Conservation (phyloP, 1,140 invertebrate genomes). For the Chelonus insularis region DNA sequence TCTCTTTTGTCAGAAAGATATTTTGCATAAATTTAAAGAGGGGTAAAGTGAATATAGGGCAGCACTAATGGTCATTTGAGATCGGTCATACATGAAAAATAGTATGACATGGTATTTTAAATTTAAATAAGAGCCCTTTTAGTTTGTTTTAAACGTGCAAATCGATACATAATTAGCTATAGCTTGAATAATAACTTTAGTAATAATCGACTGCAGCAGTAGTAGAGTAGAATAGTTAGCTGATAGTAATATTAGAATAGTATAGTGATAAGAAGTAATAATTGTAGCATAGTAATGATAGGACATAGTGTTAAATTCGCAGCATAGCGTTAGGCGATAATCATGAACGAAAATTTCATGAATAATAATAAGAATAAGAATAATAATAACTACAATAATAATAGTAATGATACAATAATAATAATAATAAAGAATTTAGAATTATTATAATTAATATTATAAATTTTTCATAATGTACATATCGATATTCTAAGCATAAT, state of each 20-base stretch:
- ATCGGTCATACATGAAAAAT: conserved; percentile 52
- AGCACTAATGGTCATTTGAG: conserved; percentile 56
- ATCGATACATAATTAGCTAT: conserved; percentile 47
- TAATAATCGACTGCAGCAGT: conserved; percentile 49
- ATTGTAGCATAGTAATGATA: conserved; percentile 19
- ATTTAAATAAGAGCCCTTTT: conserved; percentile 6
- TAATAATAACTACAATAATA: conserved; percentile 43
- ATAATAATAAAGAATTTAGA: conserved; percentile 12
- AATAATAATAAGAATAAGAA: conserved; percentile 34
- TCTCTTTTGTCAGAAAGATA: no score
- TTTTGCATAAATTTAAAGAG: neutral
- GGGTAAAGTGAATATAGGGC: conserved; percentile 33
- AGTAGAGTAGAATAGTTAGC: conserved; percentile 42
- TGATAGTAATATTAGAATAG: conserved; percentile 11
- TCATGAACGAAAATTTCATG: neutral
- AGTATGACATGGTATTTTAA: conserved; percentile 30
- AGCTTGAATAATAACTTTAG: conserved; percentile 41
- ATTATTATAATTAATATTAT: conserved; percentile 24
- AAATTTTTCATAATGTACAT: conserved; percentile 48
- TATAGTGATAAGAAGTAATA: conserved; percentile 30
- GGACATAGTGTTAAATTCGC: neutral
- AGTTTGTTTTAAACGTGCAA: conserved; percentile 32
- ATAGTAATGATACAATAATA: conserved; percentile 6
- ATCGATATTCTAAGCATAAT: no score
- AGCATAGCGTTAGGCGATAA: conserved; percentile 4